Evolutionary conservation across 2,113 vertebrate genomes (phyloP).

Genomic region (Hepsetus odoe): DNA sequence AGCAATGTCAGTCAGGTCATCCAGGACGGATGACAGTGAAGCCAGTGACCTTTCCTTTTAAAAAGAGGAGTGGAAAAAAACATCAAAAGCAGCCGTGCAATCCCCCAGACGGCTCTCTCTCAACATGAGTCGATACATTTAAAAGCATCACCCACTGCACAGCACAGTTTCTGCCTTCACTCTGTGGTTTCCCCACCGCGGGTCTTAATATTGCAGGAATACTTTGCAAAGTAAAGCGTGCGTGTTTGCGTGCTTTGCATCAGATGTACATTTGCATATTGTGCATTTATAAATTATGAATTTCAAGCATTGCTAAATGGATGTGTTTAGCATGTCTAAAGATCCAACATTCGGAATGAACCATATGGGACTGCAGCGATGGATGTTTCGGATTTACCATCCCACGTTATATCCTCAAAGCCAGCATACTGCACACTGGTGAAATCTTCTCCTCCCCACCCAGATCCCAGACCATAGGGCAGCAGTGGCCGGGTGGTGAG

Average conservation of each 20-base stretch:
- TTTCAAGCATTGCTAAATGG: background rate
- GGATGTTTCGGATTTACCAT: background rate
- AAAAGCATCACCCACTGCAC: constrained; percentile 26
- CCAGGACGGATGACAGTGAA: constrained; percentile 20
- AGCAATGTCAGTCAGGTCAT: constrained; percentile 32
- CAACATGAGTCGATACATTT: constrained; percentile 19
- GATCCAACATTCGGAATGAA: background rate
- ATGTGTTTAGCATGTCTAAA: background rate
- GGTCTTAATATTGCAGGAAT: background rate
- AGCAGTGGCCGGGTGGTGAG: too few relatives aligned
- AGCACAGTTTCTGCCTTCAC: background rate
- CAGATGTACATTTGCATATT: too few relatives aligned
- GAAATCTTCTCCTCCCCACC: too few relatives aligned
- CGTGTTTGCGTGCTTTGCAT: background rate
- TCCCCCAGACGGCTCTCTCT: constrained; percentile 9
- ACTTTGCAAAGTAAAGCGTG: too few relatives aligned
- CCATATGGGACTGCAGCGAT: background rate
- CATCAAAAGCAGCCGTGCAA: constrained; percentile 25
- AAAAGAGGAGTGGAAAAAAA: constrained; percentile 23
- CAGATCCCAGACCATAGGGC: too few relatives aligned
- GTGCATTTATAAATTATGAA: background rate
- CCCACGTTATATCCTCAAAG: too few relatives aligned
- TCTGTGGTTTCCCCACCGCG: background rate
- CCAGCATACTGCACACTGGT: too few relatives aligned
- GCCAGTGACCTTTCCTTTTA: constrained; percentile 44